Evolutionary conservation across 2,113 vertebrate genomes (phyloP).

Genomic region (Anhinga anhinga): DNA sequence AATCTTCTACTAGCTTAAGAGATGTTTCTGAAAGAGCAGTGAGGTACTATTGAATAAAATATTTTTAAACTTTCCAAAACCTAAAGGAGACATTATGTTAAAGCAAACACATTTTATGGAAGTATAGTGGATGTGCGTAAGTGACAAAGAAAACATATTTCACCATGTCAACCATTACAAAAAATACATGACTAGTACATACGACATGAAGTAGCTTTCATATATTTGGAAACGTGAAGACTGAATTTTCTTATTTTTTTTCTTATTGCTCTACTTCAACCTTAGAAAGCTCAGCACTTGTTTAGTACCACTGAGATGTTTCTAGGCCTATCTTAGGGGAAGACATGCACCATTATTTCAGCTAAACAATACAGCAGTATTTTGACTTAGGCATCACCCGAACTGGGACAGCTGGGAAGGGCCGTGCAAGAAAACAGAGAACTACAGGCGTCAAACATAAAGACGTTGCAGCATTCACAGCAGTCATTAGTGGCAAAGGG

Average conservation of each 20-base stretch:
- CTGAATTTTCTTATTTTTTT: not conserved
- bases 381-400: not conserved
- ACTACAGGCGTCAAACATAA: not conserved
- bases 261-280: not conserved
- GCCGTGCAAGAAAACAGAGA: not conserved
- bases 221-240: not conserved
- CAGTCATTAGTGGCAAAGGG: not conserved
- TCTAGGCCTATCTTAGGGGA: not conserved
- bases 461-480: not conserved
- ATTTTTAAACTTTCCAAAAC: not conserved
- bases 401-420: not conserved
- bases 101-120: not conserved
- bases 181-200: not conserved
- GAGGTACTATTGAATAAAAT: not conserved
- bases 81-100: not conserved
- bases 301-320: not conserved
- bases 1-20: not conserved
- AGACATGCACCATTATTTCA: not conserved
- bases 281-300: not conserved
- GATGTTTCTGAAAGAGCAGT: not conserved
- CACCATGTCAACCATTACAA: not conserved
- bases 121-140: not conserved
- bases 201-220: not conserved
- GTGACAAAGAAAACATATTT: not conserved
- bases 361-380: conserved; percentile 13